Percentiles rank a stretch among this genome's conserved stretches.
Evolutionary conservation across 2,113 vertebrate genomes (phyloP).

Genomic region (Ginglymostoma cirratum): DNA sequence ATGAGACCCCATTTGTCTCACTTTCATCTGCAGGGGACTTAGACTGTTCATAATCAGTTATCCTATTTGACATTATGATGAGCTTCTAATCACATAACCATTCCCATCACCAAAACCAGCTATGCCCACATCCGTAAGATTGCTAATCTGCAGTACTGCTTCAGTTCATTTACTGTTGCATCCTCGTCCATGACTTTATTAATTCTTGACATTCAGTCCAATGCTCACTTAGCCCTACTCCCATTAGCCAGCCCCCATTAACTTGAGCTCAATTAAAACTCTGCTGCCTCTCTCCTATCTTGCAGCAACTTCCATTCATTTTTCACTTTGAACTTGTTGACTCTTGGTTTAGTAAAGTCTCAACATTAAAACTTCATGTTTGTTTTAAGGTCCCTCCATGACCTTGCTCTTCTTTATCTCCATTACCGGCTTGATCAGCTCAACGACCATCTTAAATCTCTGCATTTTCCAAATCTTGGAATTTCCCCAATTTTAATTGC

Average conservation of each 20-base stretch:
- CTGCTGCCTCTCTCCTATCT: neutral
- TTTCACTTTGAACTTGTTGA: neutral
- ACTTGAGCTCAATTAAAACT: neutral
- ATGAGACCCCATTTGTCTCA: neutral
- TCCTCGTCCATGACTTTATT: neutral
- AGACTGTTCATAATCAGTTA: neutral
- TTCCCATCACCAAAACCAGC: neutral
- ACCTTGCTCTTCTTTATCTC: neutral
- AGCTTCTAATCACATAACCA: neutral
- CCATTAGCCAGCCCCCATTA: neutral
- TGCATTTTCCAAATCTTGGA: neutral
- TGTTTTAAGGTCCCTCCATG: neutral
- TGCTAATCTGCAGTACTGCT: neutral
- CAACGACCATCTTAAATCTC: neutral
- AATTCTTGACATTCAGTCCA: neutral
- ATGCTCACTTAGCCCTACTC: neutral
- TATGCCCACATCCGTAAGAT: neutral
- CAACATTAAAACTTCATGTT: neutral
- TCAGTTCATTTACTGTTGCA: neutral
- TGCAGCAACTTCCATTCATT: neutral
- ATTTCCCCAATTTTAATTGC: neutral
- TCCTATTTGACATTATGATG: neutral
- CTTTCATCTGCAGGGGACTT: neutral
- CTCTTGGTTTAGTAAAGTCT: neutral
- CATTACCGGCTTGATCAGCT: neutral